Evolutionary conservation across 1,140 invertebrate species (phyloP).

Genomic region (Teleopsis dalmanni): DNA sequence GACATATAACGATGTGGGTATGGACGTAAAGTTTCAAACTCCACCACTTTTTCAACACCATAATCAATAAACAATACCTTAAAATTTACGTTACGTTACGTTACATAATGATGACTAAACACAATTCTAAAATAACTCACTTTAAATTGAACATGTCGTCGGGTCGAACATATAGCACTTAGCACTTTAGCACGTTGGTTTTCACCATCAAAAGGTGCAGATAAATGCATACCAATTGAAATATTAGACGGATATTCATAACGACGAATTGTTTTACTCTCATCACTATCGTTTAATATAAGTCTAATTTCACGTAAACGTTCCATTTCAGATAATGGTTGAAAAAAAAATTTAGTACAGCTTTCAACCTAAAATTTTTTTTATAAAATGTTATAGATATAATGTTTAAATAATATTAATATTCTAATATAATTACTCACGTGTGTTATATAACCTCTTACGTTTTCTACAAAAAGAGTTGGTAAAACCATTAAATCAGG

Average conservation of each 20-base stretch:
- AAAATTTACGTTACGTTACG: too few species aligned
- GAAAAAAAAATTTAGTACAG: conserved; percentile 39
- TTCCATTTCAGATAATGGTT: conserved; percentile 20
- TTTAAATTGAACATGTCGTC: conserved; percentile 17
- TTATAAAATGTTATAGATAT: not conserved
- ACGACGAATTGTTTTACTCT: not conserved
- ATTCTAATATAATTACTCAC: conserved; percentile 15
- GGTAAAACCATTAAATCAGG: conserved; percentile 31
- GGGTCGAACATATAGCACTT: conserved; percentile 19
- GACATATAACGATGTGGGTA: conserved; percentile 14
- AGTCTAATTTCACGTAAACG: conserved; percentile 13
- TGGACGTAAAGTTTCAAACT: conserved; percentile 23
- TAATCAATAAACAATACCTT: conserved; percentile 71
- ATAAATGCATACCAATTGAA: conserved; percentile 32
- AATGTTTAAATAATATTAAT: not conserved
- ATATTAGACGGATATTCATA: conserved; percentile 17
- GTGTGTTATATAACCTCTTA: conserved; percentile 27
- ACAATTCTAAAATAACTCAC: conserved; percentile 48
- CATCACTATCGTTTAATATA: conserved; percentile 19
- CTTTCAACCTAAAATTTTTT: conserved; percentile 19
- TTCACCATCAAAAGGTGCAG: conserved; percentile 34
- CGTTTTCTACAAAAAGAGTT: conserved; percentile 26
- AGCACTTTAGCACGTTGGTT: conserved; percentile 25
- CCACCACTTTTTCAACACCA: conserved; percentile 53
- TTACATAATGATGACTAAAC: conserved; percentile 79